Conservation (phyloP, 2,113 vertebrate genomes). For the Syrmaticus mikado region DNA sequence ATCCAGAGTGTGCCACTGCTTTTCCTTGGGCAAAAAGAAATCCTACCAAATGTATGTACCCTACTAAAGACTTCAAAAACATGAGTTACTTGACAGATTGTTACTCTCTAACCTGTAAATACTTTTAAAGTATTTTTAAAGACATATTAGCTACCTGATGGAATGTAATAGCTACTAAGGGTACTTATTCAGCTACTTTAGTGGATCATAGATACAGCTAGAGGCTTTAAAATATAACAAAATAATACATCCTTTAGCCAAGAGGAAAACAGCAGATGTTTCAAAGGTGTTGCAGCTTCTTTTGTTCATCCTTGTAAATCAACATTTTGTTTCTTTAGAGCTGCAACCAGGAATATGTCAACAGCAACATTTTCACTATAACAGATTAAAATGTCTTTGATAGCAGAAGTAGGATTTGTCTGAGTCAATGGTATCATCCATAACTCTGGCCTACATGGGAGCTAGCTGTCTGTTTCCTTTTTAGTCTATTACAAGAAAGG, state of each 20-base stretch:
- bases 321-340: neutral
- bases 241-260: neutral
- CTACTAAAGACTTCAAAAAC: constrained; percentile 41
- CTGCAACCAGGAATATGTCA: neutral
- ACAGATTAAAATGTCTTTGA: neutral
- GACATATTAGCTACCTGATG: constrained; percentile 13
- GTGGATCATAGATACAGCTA: neutral
- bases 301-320: constrained; percentile 25
- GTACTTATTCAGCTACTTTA: neutral
- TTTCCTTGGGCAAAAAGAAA: constrained; percentile 32
- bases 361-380: neutral
- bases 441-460: neutral
- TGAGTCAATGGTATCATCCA: neutral
- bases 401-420: neutral
- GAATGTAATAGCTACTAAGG: constrained; percentile 4
- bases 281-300: neutral
- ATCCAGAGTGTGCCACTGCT: constrained; percentile 13
- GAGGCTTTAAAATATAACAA: constrained; percentile 12
- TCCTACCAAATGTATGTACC: neutral
- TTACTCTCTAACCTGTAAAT: constrained; percentile 38
- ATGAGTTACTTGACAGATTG: constrained; percentile 23
- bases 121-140: constrained; percentile 43
- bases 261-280: neutral
- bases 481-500: neutral
- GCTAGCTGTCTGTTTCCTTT: neutral